Evolutionary conservation across 2,113 vertebrate genomes (phyloP), one percentile per base, ranked within the genome.

Genomic region (Ia io): DNA sequence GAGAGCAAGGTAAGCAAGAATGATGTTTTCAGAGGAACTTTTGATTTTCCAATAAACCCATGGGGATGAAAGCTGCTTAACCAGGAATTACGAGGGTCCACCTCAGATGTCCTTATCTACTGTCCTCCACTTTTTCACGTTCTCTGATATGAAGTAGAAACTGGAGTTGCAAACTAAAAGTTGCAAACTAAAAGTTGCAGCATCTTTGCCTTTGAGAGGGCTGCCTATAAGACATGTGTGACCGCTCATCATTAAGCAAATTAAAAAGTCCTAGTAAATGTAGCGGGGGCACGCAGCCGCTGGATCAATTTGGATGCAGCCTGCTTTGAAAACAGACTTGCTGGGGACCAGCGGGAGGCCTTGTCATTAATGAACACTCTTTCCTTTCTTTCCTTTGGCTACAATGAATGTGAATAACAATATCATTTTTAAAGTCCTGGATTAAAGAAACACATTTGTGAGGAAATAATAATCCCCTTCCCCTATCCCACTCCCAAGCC

Each of bases 261-360:
- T 76, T 35, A 59, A 14, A 71, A 74, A 70, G 78, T 70, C 80
- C 95, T 94, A 30, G 80, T 94, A 97, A 97, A 96, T 78, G 87
- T 97, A 97, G 96, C 84, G 65, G 84, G 96, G 94, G 90, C 96
- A 94, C 42, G 71, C 35, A 20, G 69, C 0, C 0, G 71, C 84
- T 90, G 93, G 80, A 96, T 97, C 95, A 93, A 90, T 97, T 97
- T 96, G 97, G 96, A 93, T 89, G 92, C 91, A 94, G 65, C 93
- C 96, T 97, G 93, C 93, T 95, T 98, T 96, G 71, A 94, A 97
- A 96, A 93, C 70, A 89, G 91, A 97, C 80, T 87, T 93, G 78
- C 94, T 93, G 83, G 83, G 89, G 51, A 96, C 71, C 86, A 89
- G 91, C 90, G 53, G 96, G 95, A 77, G 20, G 89, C 42, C 86